Percentiles rank a stretch among this genome's conserved stretches.
These are phyloP conservation scores for Acanthis flammea DNA, from an alignment of 2,797 vertebrate genomes.

Conservation along the genomic window DNA sequence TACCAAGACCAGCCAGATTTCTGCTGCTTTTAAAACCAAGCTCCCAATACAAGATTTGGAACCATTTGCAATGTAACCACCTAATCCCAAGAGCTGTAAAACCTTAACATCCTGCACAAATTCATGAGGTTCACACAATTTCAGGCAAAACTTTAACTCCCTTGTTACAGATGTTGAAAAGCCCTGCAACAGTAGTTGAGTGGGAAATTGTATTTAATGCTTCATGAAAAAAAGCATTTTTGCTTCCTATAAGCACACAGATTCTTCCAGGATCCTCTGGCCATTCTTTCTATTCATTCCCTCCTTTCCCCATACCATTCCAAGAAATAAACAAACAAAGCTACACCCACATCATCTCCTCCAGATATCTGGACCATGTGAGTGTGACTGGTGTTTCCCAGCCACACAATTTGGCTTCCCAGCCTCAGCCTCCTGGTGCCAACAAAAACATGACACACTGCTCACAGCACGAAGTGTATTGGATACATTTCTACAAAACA, in stretches of 20 bases:
- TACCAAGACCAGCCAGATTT: neutral
- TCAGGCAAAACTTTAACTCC: neutral
- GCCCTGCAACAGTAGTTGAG: neutral
- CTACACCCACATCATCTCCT: slow-evolving; percentile 25
- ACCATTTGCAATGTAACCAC: neutral
- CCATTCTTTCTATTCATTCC: neutral
- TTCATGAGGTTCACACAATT: neutral
- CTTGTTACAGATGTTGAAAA: neutral
- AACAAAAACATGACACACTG: slow-evolving; percentile 2
- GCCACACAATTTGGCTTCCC: neutral
- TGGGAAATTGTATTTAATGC: neutral
- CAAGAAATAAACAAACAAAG: slow-evolving; percentile 15
- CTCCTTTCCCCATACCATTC: neutral
- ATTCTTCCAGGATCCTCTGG: neutral
- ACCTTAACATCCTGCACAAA: neutral
- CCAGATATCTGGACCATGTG: neutral
- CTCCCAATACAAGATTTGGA: neutral
- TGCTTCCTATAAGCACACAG: neutral
- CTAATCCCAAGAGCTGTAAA: neutral
- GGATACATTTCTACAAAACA: neutral
- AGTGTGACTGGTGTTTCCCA: slow-evolving; percentile 28
- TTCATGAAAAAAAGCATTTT: neutral
- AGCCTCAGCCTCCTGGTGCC: neutral
- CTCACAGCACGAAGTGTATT: neutral
- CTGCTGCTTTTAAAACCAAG: neutral